These are phyloP conservation scores for Amorpha juglandis DNA, from an alignment of 2,888 invertebrate genomes.

Conservation along the genomic window DNA sequence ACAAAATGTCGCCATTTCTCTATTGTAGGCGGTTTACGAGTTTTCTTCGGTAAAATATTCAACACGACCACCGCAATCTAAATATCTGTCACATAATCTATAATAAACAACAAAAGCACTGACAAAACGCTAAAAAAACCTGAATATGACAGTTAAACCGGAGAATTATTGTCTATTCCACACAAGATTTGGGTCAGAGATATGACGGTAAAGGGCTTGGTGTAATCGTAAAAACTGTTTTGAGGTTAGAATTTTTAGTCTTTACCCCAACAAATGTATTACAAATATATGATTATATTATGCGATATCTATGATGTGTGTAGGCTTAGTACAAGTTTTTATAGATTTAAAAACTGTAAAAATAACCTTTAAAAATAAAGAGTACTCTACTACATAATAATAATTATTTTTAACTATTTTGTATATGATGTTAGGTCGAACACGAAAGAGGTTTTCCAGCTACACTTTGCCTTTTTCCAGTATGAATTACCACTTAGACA, in stretches of 20 bases:
- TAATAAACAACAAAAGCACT: conserved; percentile 5
- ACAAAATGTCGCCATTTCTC: conserved; percentile 1
- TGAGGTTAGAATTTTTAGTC: conserved; percentile 5
- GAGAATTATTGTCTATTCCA: conserved; percentile 9
- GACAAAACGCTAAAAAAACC: conserved; percentile 9
- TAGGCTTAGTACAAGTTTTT: too few species aligned
- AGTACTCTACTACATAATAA: too few species aligned
- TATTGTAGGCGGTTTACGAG: conserved; percentile 9
- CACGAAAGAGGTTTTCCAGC: too few species aligned
- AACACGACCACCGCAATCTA: not conserved
- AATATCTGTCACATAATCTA: conserved; percentile 1
- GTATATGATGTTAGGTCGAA: too few species aligned
- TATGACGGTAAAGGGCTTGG: not conserved
- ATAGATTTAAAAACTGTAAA: too few species aligned
- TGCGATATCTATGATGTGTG: too few species aligned
- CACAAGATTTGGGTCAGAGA: not conserved
- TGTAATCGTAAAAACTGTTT: not conserved
- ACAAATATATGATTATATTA: too few species aligned
- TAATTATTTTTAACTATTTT: too few species aligned
- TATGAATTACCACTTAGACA: too few species aligned
- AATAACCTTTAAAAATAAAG: too few species aligned
- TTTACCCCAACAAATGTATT: too few species aligned
- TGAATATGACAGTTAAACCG: not conserved
- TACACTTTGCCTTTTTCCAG: too few species aligned
- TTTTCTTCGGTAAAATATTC: conserved; percentile 11